Evolutionary conservation across 2,113 vertebrate genomes (phyloP).

Genomic region (Catagonus wagneri): DNA sequence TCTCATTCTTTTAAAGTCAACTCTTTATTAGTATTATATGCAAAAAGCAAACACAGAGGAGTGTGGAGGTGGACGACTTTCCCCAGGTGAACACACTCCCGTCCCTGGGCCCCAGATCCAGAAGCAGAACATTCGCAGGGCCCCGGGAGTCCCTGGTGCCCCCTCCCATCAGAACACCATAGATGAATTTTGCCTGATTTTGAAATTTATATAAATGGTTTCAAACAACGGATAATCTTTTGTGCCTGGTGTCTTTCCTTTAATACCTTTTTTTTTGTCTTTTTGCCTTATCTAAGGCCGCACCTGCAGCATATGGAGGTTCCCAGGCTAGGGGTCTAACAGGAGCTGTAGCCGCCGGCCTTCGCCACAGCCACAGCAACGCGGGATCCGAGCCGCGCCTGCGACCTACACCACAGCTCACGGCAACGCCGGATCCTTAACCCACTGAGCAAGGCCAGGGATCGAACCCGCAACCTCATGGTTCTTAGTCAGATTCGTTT

Average conservation of each 20-base stretch:
- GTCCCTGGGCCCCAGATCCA: background rate
- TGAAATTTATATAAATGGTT: background rate
- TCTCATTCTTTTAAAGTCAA: background rate
- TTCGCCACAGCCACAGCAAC: too few species aligned
- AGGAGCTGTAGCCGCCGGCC: too few species aligned
- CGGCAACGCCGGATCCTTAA: too few species aligned
- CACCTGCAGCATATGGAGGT: too few species aligned
- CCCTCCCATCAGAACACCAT: rapidly evolving
- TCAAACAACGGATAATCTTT: background rate
- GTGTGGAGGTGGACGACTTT: rapidly evolving
- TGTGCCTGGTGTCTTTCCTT: background rate
- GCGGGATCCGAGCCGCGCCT: too few species aligned
- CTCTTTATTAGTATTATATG: background rate
- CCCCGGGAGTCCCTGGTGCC: background rate
- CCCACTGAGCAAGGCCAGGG: too few species aligned
- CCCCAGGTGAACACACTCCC: background rate
- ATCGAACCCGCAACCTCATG: too few species aligned
- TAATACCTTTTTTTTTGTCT: background rate
- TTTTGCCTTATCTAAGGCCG: too few species aligned
- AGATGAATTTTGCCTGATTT: background rate
- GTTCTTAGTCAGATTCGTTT: too few species aligned
- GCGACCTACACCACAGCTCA: too few species aligned
- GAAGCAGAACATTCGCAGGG: background rate
- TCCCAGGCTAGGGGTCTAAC: too few species aligned
- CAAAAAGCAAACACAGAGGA: background rate